Conservation (phyloP, 2,888 invertebrate species). For the Aspidiotus destructor region DNA sequence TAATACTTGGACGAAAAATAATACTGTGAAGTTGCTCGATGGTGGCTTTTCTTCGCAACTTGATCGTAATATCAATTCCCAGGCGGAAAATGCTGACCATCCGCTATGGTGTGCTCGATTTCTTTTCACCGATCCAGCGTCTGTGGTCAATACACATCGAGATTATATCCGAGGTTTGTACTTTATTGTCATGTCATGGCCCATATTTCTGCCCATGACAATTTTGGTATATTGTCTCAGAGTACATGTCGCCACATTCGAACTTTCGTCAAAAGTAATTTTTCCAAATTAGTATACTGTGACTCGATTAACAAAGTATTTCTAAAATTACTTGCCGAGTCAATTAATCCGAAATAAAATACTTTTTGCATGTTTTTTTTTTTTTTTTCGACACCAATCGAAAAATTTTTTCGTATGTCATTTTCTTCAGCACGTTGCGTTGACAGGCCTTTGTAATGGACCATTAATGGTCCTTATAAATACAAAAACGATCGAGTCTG, state of each 20-base stretch:
- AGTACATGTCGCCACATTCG: background rate
- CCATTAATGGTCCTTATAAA: background rate
- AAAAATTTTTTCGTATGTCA: too few relatives aligned
- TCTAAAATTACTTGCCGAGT: too few relatives aligned
- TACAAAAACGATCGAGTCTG: too few relatives aligned
- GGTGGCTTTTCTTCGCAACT: constrained; percentile 78
- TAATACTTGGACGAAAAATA: background rate
- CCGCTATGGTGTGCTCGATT: constrained; percentile 82
- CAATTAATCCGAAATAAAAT: too few relatives aligned
- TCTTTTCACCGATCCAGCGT: constrained; percentile 65
- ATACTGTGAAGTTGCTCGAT: constrained; percentile 46
- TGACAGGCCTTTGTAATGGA: background rate
- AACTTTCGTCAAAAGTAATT: too few relatives aligned
- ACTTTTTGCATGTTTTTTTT: too few relatives aligned
- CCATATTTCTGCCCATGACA: background rate
- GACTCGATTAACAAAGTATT: too few relatives aligned
- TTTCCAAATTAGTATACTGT: too few relatives aligned
- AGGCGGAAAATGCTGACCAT: constrained; percentile 69
- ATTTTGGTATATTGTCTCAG: background rate
- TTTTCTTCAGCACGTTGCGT: too few relatives aligned
- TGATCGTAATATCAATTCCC: constrained; percentile 63
- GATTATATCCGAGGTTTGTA: constrained; percentile 63
- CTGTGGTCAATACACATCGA: constrained; percentile 67
- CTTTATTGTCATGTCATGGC: background rate
- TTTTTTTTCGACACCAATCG: too few relatives aligned